Percentiles rank a stretch among this genome's conserved stretches.
These are phyloP conservation scores for Neofelis nebulosa DNA, from an alignment of 2,113 vertebrate genomes.

Conservation along the genomic window DNA sequence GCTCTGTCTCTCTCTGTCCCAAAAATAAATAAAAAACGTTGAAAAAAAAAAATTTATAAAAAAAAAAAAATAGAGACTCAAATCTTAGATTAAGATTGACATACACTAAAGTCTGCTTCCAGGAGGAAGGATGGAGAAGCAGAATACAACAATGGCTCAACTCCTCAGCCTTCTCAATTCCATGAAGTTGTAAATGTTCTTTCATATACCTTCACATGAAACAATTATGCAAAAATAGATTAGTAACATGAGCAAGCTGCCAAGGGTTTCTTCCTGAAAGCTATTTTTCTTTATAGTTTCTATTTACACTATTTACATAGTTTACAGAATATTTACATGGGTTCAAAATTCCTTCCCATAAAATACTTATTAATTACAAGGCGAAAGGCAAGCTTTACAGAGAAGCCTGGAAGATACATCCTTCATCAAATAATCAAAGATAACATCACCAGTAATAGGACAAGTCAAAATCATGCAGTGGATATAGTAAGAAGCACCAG, in stretches of 20 bases:
- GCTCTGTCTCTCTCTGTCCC: no score
- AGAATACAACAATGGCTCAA: neutral
- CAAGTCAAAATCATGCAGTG: neutral
- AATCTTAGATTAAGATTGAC: neutral
- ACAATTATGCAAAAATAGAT: neutral
- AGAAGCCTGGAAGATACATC: neutral
- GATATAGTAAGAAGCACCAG: neutral
- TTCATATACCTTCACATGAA: neutral
- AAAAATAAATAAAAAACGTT: no score
- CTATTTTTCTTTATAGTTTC: neutral
- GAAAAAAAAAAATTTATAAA: no score
- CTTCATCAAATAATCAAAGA: neutral
- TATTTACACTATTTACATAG: neutral
- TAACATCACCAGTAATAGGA: neutral
- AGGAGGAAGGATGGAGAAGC: neutral
- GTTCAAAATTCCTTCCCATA: neutral
- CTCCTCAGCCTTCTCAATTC: neutral
- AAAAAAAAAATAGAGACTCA: neutral
- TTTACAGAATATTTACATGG: neutral
- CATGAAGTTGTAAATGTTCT: neutral
- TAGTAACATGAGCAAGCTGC: neutral
- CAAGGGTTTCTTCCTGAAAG: neutral
- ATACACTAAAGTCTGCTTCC: neutral
- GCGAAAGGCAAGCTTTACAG: neutral
- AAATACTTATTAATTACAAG: neutral